Conservation (phyloP, 2,113 vertebrate genomes). For the Aleadryas rufinucha region DNA sequence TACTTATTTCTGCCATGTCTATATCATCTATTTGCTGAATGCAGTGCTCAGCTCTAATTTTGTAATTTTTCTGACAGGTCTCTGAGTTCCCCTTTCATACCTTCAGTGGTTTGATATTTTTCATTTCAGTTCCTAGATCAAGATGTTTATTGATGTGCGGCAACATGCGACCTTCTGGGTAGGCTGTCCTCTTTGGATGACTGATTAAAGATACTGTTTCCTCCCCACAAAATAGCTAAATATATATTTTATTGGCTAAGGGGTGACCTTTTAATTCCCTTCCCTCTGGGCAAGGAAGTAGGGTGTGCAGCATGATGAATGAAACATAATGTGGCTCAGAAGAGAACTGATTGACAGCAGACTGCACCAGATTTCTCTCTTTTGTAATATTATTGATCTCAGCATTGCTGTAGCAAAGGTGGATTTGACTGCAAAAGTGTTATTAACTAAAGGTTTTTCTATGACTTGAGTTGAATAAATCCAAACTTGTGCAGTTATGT, state of each 20-base stretch:
- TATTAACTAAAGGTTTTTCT: background rate
- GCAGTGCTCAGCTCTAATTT: conserved; percentile 39
- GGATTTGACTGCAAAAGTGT: background rate
- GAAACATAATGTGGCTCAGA: background rate
- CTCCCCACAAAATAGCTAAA: conserved; percentile 1
- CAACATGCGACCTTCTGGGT: background rate
- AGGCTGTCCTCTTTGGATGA: conserved; percentile 23
- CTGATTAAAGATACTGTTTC: conserved; percentile 25
- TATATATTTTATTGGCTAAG: conserved; percentile 42
- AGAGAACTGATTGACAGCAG: background rate
- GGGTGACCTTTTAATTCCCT: conserved; percentile 58
- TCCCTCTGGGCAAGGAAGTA: conserved; percentile 5
- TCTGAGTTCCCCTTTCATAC: conserved; percentile 19
- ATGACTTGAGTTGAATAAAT: background rate
- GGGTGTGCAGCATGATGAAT: conserved; percentile 3
- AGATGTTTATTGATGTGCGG: conserved; percentile 40
- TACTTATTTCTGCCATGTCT: conserved; percentile 12
- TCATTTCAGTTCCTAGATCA: conserved; percentile 40
- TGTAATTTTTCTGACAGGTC: conserved; percentile 35
- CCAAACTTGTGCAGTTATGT: background rate
- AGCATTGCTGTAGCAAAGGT: background rate
- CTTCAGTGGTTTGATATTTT: conserved; percentile 39
- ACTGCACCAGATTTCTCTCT: background rate
- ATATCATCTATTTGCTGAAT: conserved; percentile 25
- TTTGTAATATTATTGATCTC: background rate